Evolutionary conservation across 2,113 vertebrate species (phyloP).

Genomic region (Heteronetta atricapilla): DNA sequence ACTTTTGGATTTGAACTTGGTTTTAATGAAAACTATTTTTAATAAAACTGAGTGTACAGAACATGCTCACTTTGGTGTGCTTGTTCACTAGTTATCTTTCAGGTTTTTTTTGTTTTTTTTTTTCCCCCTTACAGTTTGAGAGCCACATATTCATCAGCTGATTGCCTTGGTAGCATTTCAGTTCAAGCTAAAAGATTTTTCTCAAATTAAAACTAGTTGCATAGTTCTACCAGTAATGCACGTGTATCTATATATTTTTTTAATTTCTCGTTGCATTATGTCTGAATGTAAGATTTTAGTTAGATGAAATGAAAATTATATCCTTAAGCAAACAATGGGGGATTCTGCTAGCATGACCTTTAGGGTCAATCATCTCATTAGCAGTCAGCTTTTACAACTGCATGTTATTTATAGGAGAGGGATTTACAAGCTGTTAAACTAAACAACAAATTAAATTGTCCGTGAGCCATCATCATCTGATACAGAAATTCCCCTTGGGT

Average conservation of each 20-base stretch:
- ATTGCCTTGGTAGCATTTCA: neutral
- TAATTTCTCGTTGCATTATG: neutral
- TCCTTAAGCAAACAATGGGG: slow-evolving; percentile 67
- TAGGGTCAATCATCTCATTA: slow-evolving; percentile 83
- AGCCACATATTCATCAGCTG: neutral
- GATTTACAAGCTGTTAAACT: slow-evolving; percentile 80
- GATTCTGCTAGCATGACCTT: slow-evolving; percentile 72
- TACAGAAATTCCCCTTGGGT: slow-evolving; percentile 73
- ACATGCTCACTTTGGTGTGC: neutral
- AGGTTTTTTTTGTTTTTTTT: neutral
- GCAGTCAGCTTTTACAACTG: slow-evolving; percentile 76
- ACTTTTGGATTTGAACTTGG: neutral
- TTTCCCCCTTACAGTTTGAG: neutral
- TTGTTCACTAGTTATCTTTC: neutral
- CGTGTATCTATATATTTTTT: neutral
- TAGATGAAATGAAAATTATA: slow-evolving; percentile 62
- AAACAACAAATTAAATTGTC: slow-evolving; percentile 86
- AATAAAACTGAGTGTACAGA: neutral
- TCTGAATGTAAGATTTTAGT: slow-evolving; percentile 32
- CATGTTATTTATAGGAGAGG: slow-evolving; percentile 74
- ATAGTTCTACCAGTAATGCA: neutral
- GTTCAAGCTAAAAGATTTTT: neutral
- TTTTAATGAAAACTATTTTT: neutral
- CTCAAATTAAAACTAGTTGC: neutral
- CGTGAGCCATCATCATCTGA: slow-evolving; percentile 72